Percentiles rank a stretch among this genome's conserved stretches.
Evolutionary conservation across 2,888 invertebrate genomes (phyloP).

Genomic region (Pantelozetes paolii): DNA sequence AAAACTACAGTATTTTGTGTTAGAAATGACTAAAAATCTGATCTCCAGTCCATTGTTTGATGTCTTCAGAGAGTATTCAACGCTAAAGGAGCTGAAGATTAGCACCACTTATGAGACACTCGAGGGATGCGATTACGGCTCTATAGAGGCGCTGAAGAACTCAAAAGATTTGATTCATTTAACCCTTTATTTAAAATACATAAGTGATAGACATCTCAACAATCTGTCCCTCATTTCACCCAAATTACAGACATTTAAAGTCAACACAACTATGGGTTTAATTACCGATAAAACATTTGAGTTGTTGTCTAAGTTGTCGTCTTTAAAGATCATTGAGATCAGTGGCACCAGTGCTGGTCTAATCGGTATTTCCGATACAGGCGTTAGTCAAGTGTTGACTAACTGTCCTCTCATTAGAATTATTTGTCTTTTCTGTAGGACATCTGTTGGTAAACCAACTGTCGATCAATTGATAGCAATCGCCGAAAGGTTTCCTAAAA

Average conservation of each 20-base stretch:
- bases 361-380: neutral
- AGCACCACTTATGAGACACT: neutral
- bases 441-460: neutral
- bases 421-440: neutral
- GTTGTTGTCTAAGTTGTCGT: neutral
- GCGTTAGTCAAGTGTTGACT: neutral
- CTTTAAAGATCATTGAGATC: neutral
- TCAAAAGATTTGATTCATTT: neutral
- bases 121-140: neutral
- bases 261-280: neutral
- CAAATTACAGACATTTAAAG: neutral
- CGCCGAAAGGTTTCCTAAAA: neutral
- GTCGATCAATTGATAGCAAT: neutral
- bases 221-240: neutral
- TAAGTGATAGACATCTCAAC: neutral
- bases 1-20: neutral
- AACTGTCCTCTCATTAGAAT: neutral
- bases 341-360: neutral
- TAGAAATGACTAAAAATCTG: conserved; percentile 1
- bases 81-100: neutral
- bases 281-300: neutral
- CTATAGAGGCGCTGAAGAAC: neutral
- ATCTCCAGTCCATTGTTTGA: neutral
- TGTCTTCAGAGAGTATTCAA: neutral
- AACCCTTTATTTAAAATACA: conserved; percentile 4